Percentiles rank a stretch among this genome's conserved stretches.
Conservation (phyloP, 1,140 invertebrate genomes). For the Battus philenor region DNA sequence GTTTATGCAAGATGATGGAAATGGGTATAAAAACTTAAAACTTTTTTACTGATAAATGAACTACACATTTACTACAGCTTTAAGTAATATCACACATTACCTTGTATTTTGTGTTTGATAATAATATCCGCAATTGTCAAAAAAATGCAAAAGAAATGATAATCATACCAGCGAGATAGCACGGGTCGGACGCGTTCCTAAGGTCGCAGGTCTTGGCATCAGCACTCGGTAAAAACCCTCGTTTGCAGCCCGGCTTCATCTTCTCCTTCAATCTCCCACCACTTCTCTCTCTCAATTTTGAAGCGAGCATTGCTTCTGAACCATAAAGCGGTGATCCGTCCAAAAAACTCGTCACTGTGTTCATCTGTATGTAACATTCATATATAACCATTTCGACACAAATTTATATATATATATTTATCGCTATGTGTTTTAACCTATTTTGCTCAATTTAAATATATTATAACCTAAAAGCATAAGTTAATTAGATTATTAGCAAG, state of each 20-base stretch:
- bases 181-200: conserved; percentile 81
- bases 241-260: conserved; percentile 49
- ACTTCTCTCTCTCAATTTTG: conserved; percentile 64
- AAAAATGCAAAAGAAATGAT: neutral
- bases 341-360: conserved; percentile 82
- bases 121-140: neutral
- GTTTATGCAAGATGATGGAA: no score
- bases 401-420: no score
- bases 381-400: no score
- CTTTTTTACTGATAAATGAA: no score
- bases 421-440: no score
- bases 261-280: conserved; percentile 71
- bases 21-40: no score
- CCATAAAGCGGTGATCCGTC: conserved; percentile 83
- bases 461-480: no score
- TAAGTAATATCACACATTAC: no score
- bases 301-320: conserved; percentile 60
- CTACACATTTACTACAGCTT: no score
- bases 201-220: conserved; percentile 79
- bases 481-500: no score
- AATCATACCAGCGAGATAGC: conserved; percentile 70
- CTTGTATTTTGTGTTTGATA: neutral
- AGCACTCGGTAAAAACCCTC: conserved; percentile 77
- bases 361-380: no score
- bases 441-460: no score